These are phyloP conservation scores for Seriola quinqueradiata DNA, from an alignment of 2,113 vertebrate genomes.

Conservation along the genomic window DNA sequence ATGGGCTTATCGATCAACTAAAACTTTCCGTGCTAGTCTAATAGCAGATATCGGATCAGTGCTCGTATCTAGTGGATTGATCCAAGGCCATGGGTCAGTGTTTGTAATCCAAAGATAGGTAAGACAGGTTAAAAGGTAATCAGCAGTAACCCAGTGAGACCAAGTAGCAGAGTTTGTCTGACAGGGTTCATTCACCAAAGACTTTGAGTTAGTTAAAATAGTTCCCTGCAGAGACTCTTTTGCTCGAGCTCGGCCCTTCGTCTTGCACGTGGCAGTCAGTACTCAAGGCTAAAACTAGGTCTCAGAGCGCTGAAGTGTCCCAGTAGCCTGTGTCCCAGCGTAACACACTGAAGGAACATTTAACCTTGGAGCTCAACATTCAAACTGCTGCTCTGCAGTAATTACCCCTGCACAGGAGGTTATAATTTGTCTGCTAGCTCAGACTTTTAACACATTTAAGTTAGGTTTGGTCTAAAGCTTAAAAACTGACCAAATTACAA, in stretches of 20 bases:
- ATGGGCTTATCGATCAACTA: no score
- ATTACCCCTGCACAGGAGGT: slow-evolving; percentile 3
- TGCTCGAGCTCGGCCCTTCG: background rate
- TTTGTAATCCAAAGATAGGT: no score
- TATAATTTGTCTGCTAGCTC: background rate
- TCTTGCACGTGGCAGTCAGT: background rate
- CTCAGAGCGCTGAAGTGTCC: slow-evolving; percentile 38
- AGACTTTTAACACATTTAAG: background rate
- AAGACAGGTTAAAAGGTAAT: no score
- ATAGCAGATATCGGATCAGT: no score
- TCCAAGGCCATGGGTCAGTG: no score
- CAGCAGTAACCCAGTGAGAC: no score
- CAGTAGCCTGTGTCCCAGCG: slow-evolving; percentile 22
- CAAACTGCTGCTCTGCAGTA: background rate
- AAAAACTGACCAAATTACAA: background rate
- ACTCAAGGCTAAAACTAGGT: slow-evolving; percentile 20
- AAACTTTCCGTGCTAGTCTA: no score
- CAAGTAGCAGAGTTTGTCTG: background rate
- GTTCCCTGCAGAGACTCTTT: slow-evolving; percentile 10
- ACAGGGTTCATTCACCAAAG: background rate
- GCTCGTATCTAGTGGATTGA: no score
- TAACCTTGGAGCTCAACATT: slow-evolving; percentile 13
- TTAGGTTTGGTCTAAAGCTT: no score
- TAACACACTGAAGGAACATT: background rate
- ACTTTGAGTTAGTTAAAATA: background rate